Evolutionary conservation across 2,888 invertebrate species (phyloP), one percentile per base, ranked within the genome.

Genomic region (Oscheius myriophilus): DNA sequence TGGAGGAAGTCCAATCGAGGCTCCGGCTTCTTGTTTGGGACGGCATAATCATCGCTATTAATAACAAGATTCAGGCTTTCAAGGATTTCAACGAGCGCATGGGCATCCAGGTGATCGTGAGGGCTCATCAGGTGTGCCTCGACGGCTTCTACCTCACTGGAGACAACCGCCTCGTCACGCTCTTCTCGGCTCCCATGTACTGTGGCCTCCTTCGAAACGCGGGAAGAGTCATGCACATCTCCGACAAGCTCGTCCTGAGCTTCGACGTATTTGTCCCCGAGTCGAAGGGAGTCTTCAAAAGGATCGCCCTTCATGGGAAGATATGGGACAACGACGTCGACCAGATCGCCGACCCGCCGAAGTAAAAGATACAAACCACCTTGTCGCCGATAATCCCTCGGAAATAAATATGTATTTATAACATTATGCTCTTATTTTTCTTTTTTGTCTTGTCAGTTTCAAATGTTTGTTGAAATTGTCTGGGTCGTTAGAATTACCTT

Each of bases 1-100:
- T 82, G 78, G 75, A 63, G 76, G 21, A 71, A 68, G 14, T 79
- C 79, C 55, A 57, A 68, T 1, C 75, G 81, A 14, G 81, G 81
- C 11, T 75, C 75, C 7, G 81, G 81, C n/a, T 78, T 81, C 67
- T 58, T 67, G 7, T 80, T 81, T 61, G 81, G 79, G 25, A 6
- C 16, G 14, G 26, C 4, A 33, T 3, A 33, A 3, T 9, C 3
- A 33, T 3, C 9, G 33, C 3, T 3, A 9, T 33, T 33, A 6
- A 33, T n/a, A n/a, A n/a, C n/a, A n/a, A n/a, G 9, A 6, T 33
- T 6, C 9, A 33, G 33, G 33, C 18, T 3, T 12, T 45, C 45
- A 2, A 45, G n/a, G n/a, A 45, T 16, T 49, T 49, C 49, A 21
- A 11, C 18, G 21, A 23, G 2, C 49, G 49, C 1, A 49, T 21